Evolutionary conservation across 2,797 vertebrate genomes (phyloP), one percentile per base, ranked within the genome.

Genomic region (Silurus aristotelis): DNA sequence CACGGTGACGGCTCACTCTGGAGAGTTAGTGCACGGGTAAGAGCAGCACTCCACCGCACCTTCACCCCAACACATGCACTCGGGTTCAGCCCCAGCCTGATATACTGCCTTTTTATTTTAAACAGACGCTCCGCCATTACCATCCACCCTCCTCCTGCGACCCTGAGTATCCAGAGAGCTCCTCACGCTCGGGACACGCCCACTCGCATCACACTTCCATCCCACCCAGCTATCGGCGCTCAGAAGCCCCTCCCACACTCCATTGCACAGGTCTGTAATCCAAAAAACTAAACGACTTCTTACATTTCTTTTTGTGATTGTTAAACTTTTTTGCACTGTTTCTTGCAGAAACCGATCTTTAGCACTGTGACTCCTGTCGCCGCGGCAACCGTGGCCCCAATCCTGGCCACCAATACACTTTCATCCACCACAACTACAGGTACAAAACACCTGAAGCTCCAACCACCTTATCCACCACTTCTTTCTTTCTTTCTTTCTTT

Each of bases 331-430:
- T 19, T 48, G 1, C 38, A 10, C 8, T 43, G n/a, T 64, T 84
- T 66, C 10, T 68, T 43, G 3, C 89, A 99, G 98, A 99, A 99
- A 93, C 96, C 98, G 0, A 98, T 99, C 89, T 99, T 99, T 89
- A 98, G 97, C 88, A 96, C 97, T 81, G 97, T 98, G 87, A 98
- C 98, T 27, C 98, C 98, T 9, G 97, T 99, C 66, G 98, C 96
- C 84, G 98, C 98, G 48, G 98, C 98, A 82, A 99, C 98, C 6
- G 98, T 99, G 91, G 98, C 98, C 82, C 98, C 98, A n/a, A 99
- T 99, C 91, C 94, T 98, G 93, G 97, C 97, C 90, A 98, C 97
- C 0, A 99, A 99, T 92, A 98, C 97, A 13, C 95, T 98, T 89
- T 96, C 97, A 85, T 96, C 97, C 78, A 96, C 97, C 48, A 97